These are phyloP conservation scores for Psix sp. DNA, from an alignment of 1,140 invertebrate species.

Conservation along the genomic window DNA sequence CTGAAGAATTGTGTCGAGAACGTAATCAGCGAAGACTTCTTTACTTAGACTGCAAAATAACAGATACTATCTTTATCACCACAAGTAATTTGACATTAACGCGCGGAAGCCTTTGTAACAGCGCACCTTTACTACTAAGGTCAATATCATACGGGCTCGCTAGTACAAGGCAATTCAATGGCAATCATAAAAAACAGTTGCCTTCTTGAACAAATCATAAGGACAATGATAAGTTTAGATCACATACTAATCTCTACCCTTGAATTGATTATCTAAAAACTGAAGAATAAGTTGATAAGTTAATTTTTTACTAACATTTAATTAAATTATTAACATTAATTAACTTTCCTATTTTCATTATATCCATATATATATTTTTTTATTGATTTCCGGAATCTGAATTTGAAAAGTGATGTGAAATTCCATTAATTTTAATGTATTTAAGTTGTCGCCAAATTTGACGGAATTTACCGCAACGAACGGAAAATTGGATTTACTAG, in stretches of 20 bases:
- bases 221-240: slow-evolving; percentile 9
- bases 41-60: slow-evolving; percentile 7
- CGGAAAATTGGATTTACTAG: too few relatives aligned
- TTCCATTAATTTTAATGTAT: too few relatives aligned
- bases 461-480: too few relatives aligned
- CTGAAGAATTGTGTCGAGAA: neutral
- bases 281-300: too few relatives aligned
- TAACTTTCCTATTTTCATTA: too few relatives aligned
- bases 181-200: slow-evolving; percentile 16
- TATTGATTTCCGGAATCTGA: too few relatives aligned
- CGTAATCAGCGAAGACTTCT: slow-evolving; percentile 10
- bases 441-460: too few relatives aligned
- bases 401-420: too few relatives aligned
- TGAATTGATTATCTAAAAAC: slow-evolving; percentile 32
- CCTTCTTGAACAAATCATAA: slow-evolving; percentile 16
- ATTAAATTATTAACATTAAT: too few relatives aligned
- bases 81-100: slow-evolving; percentile 32
- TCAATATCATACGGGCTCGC: slow-evolving; percentile 46
- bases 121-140: slow-evolving; percentile 27
- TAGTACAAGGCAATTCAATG: slow-evolving; percentile 35
- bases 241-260: slow-evolving; percentile 21
- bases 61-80: slow-evolving; percentile 30
- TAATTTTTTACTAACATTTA: too few relatives aligned
- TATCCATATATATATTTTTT: too few relatives aligned
- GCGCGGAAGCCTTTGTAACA: slow-evolving; percentile 29